Base-by-base conservation (phyloP, 2,888 invertebrate species). In the Pomacea canaliculata region DNA sequence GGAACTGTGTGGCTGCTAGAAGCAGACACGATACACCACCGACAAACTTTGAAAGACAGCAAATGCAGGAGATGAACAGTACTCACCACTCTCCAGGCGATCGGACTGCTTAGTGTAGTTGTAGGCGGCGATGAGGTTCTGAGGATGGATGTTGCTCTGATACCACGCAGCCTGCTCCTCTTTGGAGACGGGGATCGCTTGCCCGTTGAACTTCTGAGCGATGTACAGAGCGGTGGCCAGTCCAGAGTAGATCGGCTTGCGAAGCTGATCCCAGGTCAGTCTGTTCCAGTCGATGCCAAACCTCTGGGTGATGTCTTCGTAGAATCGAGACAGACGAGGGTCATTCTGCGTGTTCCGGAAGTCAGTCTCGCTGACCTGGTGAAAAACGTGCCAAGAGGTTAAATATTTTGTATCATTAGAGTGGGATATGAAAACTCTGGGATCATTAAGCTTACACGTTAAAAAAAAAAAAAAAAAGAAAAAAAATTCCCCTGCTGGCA, bases 181-280 rank as follows among this genome's bases (percentile, higher is more conserved):
- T 0, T 76, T 68, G 7, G 81, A 81, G 73, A 83, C 77, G 12
- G 83, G 84, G 3, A 84, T 59, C 16, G 73, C 60, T 16, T 59
- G 23, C 10, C 74, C 76, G 2, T 13, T 56, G 62, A 79, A 78
- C 37, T 78, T 73, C 18, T 80, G 75, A 19, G 72, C 78, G 27
- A 81, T 73, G 62, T 77, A 84, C 7, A 86, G 79, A 12, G 84
- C 83, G 0, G 85, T 85, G 18, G 85, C 85, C 19, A 86, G 62
- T 0, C 86, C 86, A 0, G 87, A 87, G 78, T 85, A 85, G 46
- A 87, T 62, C 1, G 87, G 87, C 65, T 83, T 85, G 13, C 83
- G 73, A 1, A 85, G 78, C 48, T 86, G 84, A 0, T n/a, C n/a
- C 85, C 84, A 86, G 51, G 7, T 56, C 12, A 56, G 51, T 13